Percentiles rank a stretch among this genome's conserved stretches.
phyloP scores from a whole-genome alignment of 2,888 invertebrate species.

The Amphiduros pacificus region DNA sequence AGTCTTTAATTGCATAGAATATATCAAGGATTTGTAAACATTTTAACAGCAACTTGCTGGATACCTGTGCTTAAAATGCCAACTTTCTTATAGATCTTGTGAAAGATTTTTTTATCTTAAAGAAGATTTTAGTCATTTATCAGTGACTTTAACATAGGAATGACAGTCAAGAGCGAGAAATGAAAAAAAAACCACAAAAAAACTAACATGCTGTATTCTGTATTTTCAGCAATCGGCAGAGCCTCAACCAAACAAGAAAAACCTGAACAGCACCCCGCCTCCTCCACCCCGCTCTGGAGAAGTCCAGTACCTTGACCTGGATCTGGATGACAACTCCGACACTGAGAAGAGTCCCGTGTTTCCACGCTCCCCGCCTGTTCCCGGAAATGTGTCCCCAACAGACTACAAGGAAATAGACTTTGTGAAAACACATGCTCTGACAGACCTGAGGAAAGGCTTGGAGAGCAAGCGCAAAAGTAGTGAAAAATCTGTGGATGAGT shows the following conservation, averaged over 20 bases:
- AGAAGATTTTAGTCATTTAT: too few species aligned
- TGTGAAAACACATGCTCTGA: slow-evolving; percentile 89
- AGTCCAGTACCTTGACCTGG: slow-evolving; percentile 78
- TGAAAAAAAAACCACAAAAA: too few species aligned
- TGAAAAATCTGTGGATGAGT: slow-evolving; percentile 14
- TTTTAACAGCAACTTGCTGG: too few species aligned
- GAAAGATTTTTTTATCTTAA: too few species aligned
- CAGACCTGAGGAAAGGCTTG: slow-evolving; percentile 79
- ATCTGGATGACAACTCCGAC: slow-evolving; percentile 41
- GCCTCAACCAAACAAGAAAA: slow-evolving; percentile 1
- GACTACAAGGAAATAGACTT: slow-evolving; percentile 94
- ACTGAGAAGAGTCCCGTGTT: slow-evolving; percentile 17
- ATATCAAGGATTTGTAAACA: too few species aligned
- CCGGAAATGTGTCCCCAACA: slow-evolving; percentile 18
- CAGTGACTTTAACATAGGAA: too few species aligned
- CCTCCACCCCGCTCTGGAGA: slow-evolving; percentile 21
- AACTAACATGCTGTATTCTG: neutral
- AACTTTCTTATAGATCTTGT: too few species aligned
- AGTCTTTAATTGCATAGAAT: too few species aligned
- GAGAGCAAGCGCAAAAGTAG: slow-evolving; percentile 45
- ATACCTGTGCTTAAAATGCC: too few species aligned
- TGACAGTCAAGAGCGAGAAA: too few species aligned
- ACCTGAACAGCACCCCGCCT: slow-evolving; percentile 23
- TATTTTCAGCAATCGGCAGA: slow-evolving; percentile 2
- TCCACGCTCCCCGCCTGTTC: slow-evolving; percentile 8